Conservation (phyloP, 2,888 invertebrate species). For the Plemyria rubiginata region DNA sequence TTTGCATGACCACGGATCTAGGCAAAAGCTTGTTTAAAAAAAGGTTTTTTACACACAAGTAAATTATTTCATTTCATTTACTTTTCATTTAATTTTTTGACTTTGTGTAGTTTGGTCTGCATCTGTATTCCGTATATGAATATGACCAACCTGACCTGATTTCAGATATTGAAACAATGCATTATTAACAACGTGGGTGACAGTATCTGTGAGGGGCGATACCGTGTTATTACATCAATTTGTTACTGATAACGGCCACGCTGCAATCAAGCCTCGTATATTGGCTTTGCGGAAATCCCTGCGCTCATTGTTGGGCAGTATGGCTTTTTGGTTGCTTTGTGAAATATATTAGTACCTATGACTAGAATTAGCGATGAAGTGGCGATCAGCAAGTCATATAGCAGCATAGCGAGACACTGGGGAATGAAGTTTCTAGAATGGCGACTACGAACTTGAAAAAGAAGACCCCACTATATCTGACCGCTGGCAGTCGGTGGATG, state of each 20-base stretch:
- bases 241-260: constrained; percentile 71
- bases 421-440: no score
- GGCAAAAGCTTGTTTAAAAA: no score
- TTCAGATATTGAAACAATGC: constrained; percentile 24
- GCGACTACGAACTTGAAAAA: no score
- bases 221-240: constrained; percentile 76
- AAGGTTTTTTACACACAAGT: no score
- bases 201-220: constrained; percentile 60
- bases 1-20: no score
- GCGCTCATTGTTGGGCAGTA: constrained; percentile 51
- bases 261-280: constrained; percentile 69
- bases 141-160: constrained; percentile 15
- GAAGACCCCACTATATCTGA: no score
- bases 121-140: not conserved
- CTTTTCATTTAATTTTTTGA: no score
- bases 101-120: no score
- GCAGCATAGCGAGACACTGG: no score
- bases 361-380: not conserved
- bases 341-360: not conserved
- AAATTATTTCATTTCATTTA: no score
- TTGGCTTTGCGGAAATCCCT: constrained; percentile 72
- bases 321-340: constrained; percentile 19
- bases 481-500: no score
- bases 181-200: constrained; percentile 31
- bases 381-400: no score